Conservation (phyloP, 1,140 invertebrate genomes). For the Notospermus geniculatus region DNA sequence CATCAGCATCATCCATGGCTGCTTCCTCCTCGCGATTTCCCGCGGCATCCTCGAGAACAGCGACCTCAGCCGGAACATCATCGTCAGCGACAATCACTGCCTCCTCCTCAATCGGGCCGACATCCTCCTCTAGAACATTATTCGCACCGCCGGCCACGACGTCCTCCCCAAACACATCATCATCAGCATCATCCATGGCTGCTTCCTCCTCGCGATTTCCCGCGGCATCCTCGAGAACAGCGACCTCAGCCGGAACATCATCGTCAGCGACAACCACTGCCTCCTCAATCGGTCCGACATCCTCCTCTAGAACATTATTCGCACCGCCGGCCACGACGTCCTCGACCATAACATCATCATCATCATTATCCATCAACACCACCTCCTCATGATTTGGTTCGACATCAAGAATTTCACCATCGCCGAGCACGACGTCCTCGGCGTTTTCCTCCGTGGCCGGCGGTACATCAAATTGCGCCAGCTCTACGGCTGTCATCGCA, state of each 20-base stretch:
- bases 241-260: slow-evolving; percentile 15
- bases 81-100: slow-evolving; percentile 11
- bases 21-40: slow-evolving; percentile 10
- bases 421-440: too few relatives aligned
- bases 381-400: not conserved
- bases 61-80: slow-evolving; percentile 15
- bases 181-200: slow-evolving; percentile 15
- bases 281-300: slow-evolving; percentile 9
- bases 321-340: slow-evolving; percentile 11
- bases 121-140: slow-evolving; percentile 14
- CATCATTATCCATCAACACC: not conserved
- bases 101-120: slow-evolving; percentile 9
- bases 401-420: too few relatives aligned
- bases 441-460: too few relatives aligned
- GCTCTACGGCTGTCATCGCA: too few relatives aligned
- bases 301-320: slow-evolving; percentile 13
- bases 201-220: slow-evolving; percentile 10
- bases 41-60: slow-evolving; percentile 10
- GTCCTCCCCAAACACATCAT: too few relatives aligned
- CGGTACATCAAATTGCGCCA: too few relatives aligned
- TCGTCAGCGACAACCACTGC: slow-evolving; percentile 12
- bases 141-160: slow-evolving; percentile 10
- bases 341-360: slow-evolving; percentile 12
- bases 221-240: slow-evolving; percentile 10
- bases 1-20: slow-evolving; percentile 15